These are phyloP conservation scores for Arvicanthis niloticus DNA, from an alignment of 2,113 vertebrate species.

Conservation along the genomic window DNA sequence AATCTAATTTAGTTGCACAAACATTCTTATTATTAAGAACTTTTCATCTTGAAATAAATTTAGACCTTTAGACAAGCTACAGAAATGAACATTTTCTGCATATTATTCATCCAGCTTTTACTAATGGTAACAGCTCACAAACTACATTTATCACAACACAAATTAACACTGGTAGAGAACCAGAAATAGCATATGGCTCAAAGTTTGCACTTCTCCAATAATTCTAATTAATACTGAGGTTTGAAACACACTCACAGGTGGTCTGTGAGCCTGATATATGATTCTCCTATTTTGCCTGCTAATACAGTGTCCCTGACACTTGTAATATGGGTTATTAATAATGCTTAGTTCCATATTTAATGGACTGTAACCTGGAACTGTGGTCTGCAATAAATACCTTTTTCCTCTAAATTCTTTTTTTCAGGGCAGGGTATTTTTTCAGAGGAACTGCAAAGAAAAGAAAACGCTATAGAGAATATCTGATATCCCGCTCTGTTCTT, in stretches of 20 bases:
- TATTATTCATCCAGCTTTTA: not conserved
- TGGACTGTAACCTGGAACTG: not conserved
- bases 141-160: not conserved
- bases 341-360: not conserved
- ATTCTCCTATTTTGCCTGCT: not conserved
- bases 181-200: not conserved
- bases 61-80: slow-evolving; percentile 28
- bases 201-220: not conserved
- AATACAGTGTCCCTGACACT: not conserved
- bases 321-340: not conserved
- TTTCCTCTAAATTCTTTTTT: not conserved
- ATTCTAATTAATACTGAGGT: not conserved
- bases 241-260: not conserved
- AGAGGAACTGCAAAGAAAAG: not conserved
- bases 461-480: not conserved
- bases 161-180: not conserved
- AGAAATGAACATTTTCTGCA: not conserved
- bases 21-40: not conserved
- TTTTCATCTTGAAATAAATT: slow-evolving; percentile 22
- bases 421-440: not conserved
- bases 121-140: not conserved
- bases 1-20: not conserved
- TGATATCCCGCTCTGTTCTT: not conserved
- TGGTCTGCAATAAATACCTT: not conserved
- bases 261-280: not conserved